Conservation (phyloP, 2,888 invertebrate genomes). For the Ochlodes sylvanus region DNA sequence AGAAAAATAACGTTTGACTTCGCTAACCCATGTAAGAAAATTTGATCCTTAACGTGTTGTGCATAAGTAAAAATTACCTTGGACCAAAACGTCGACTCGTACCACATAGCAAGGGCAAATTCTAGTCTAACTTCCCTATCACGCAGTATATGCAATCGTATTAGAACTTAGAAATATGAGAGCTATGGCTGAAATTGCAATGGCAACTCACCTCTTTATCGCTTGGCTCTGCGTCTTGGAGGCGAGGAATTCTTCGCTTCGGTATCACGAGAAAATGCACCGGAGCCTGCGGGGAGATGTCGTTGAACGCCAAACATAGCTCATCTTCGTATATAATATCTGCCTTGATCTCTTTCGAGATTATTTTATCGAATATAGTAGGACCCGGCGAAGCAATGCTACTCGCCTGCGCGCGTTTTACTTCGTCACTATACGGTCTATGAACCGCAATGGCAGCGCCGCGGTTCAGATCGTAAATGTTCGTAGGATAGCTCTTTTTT, state of each 20-base stretch:
- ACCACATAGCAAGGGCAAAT: slow-evolving; percentile 35
- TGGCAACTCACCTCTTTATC: slow-evolving; percentile 80
- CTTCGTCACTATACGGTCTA: slow-evolving; percentile 76
- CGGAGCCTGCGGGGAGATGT: slow-evolving; percentile 92
- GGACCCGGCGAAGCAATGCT: slow-evolving; percentile 65
- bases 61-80: slow-evolving; percentile 13
- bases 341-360: slow-evolving; percentile 91
- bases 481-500: slow-evolving; percentile 77
- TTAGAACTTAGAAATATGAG: neutral
- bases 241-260: slow-evolving; percentile 87
- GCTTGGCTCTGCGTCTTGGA: slow-evolving; percentile 85
- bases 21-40: neutral
- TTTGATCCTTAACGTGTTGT: neutral
- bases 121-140: slow-evolving; percentile 31
- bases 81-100: neutral
- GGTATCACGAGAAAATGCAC: slow-evolving; percentile 94
- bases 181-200: neutral
- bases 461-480: slow-evolving; percentile 75
- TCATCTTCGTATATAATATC: slow-evolving; percentile 94
- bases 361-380: slow-evolving; percentile 91
- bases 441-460: slow-evolving; percentile 71
- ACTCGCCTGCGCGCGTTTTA: slow-evolving; percentile 69
- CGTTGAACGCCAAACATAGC: slow-evolving; percentile 91
- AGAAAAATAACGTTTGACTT: neutral
- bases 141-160: neutral